phyloP scores from a whole-genome alignment of 2,888 invertebrate species.

The Laspeyria flexula region DNA sequence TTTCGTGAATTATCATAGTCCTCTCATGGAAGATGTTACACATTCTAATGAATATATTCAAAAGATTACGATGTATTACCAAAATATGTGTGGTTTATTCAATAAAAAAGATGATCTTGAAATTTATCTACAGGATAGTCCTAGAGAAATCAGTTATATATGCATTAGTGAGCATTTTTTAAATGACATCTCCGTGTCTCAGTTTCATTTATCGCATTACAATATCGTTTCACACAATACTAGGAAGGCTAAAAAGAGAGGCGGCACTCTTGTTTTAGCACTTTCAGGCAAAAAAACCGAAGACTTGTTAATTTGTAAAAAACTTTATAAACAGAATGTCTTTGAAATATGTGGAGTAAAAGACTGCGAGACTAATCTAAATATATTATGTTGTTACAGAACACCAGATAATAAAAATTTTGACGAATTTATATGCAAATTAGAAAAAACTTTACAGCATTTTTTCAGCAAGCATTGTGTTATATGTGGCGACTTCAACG shows the following conservation, averaged over 20 bases:
- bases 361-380: slow-evolving; percentile 4
- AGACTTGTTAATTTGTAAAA: background rate
- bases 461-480: slow-evolving; percentile 18
- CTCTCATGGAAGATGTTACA: background rate
- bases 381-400: slow-evolving; percentile 18
- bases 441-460: slow-evolving; percentile 14
- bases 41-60: background rate
- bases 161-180: background rate
- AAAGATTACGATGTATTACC: background rate
- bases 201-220: background rate
- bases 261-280: background rate
- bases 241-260: background rate
- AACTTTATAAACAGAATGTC: slow-evolving; percentile 1
- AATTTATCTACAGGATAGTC: background rate
- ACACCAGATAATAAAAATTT: slow-evolving; percentile 5
- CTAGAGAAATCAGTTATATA: background rate
- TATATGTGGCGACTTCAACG: slow-evolving; percentile 10
- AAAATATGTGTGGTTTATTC: slow-evolving; percentile 13
- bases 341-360: slow-evolving; percentile 23
- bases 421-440: slow-evolving; percentile 12
- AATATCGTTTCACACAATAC: background rate
- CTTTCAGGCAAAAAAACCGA: background rate
- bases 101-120: background rate
- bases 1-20: background rate
- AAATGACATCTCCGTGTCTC: background rate